Percentiles rank a stretch among this genome's conserved stretches.
phyloP scores from a whole-genome alignment of 2,888 invertebrate species.

The Odontocolon sp. region DNA sequence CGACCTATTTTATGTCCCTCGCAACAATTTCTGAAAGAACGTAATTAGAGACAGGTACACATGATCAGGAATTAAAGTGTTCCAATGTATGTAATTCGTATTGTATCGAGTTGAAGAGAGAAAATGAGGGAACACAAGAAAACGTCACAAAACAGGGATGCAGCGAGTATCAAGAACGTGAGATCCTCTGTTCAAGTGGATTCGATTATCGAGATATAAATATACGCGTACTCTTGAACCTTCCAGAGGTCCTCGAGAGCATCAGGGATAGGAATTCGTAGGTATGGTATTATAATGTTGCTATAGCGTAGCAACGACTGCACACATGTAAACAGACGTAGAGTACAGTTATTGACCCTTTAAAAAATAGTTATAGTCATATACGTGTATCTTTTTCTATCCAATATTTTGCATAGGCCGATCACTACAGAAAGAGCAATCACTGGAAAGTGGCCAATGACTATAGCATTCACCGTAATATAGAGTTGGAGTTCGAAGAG shows the following conservation, averaged over 20 bases:
- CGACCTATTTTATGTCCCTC: constrained; percentile 36
- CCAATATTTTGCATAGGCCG: no score
- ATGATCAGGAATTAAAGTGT: constrained; percentile 18
- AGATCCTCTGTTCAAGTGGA: constrained; percentile 39
- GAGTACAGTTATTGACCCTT: no score
- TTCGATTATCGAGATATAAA: constrained; percentile 50
- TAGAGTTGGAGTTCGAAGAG: constrained; percentile 29
- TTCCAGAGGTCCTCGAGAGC: constrained; percentile 22
- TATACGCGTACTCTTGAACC: constrained; percentile 12
- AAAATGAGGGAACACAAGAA: not conserved
- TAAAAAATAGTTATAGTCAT: no score
- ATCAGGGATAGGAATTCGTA: constrained; percentile 28
- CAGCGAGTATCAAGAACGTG: constrained; percentile 43
- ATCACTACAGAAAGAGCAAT: no score
- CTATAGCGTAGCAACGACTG: constrained; percentile 1
- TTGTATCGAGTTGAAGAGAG: not conserved
- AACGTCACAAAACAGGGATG: constrained; percentile 13
- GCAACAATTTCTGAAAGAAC: constrained; percentile 1
- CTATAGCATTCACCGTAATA: not conserved
- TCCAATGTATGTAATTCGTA: not conserved
- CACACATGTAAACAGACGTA: no score
- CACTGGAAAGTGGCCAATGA: no score
- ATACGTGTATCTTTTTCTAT: no score
- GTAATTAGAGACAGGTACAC: constrained; percentile 12
- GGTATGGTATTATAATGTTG: not conserved